These are phyloP conservation scores for Dysmachus trigonus DNA, from an alignment of 2,888 invertebrate genomes.

Conservation along the genomic window DNA sequence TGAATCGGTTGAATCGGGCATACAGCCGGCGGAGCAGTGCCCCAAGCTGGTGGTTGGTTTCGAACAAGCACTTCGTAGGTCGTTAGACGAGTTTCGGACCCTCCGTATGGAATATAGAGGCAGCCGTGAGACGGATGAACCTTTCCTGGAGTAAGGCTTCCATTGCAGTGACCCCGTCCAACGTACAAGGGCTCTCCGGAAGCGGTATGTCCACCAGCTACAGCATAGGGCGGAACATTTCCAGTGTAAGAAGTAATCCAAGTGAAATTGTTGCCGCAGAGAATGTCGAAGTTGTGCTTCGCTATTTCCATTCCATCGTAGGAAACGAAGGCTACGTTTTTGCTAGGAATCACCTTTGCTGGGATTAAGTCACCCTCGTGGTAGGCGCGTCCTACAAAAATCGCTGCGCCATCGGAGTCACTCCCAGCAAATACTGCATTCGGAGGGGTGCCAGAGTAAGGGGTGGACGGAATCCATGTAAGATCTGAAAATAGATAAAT, in stretches of 20 bases:
- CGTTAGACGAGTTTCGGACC: conserved; percentile 79
- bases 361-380: conserved; percentile 72
- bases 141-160: conserved; percentile 80
- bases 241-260: conserved; percentile 77
- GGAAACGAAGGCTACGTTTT: conserved; percentile 75
- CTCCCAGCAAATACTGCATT: conserved; percentile 59
- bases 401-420: conserved; percentile 61
- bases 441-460: conserved; percentile 12
- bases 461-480: neutral
- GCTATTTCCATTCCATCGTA: conserved; percentile 81
- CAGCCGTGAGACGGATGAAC: conserved; percentile 83
- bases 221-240: conserved; percentile 77
- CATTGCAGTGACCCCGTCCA: conserved; percentile 81
- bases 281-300: conserved; percentile 74
- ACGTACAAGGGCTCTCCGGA: conserved; percentile 82
- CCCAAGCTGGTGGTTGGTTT: conserved; percentile 44
- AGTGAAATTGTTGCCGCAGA: conserved; percentile 68
- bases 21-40: neutral
- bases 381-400: conserved; percentile 64
- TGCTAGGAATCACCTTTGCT: conserved; percentile 73
- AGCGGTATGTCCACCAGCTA: conserved; percentile 76
- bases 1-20: neutral
- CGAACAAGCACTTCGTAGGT: conserved; percentile 78
- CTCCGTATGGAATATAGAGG: conserved; percentile 86
- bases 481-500: neutral